These are phyloP conservation scores for Tapirus indicus DNA, from an alignment of 2,797 vertebrate genomes.

Conservation along the genomic window DNA sequence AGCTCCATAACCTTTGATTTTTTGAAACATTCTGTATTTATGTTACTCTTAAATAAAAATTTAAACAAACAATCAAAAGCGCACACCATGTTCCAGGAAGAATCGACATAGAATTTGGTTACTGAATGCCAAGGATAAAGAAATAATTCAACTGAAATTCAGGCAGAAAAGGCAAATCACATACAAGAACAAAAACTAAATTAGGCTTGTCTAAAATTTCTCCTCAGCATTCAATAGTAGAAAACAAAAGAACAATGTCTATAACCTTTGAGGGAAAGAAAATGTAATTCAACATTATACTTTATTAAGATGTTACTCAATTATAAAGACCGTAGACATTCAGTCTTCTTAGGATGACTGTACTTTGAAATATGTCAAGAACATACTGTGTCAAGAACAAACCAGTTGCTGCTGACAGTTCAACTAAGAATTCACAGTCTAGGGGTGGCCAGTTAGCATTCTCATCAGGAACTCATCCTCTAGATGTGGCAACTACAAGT, in stretches of 20 bases:
- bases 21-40: slow-evolving; percentile 1
- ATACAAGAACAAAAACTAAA: neutral
- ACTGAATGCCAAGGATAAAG: neutral
- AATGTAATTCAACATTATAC: neutral
- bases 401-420: neutral
- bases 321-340: neutral
- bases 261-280: neutral
- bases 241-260: neutral
- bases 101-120: neutral
- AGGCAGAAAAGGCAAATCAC: neutral
- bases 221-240: neutral
- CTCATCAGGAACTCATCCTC: neutral
- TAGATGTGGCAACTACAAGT: neutral
- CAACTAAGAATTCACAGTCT: neutral
- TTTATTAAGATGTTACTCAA: neutral
- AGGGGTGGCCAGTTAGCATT: neutral
- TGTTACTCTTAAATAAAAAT: neutral
- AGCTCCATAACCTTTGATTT: neutral
- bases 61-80: neutral
- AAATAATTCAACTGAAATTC: neutral
- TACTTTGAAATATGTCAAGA: neutral
- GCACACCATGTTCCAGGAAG: neutral
- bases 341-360: neutral
- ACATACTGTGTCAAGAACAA: neutral
- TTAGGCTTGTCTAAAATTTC: neutral